Evolutionary conservation across 2,797 vertebrate species (phyloP).

Genomic region (Garrulus glandarius): DNA sequence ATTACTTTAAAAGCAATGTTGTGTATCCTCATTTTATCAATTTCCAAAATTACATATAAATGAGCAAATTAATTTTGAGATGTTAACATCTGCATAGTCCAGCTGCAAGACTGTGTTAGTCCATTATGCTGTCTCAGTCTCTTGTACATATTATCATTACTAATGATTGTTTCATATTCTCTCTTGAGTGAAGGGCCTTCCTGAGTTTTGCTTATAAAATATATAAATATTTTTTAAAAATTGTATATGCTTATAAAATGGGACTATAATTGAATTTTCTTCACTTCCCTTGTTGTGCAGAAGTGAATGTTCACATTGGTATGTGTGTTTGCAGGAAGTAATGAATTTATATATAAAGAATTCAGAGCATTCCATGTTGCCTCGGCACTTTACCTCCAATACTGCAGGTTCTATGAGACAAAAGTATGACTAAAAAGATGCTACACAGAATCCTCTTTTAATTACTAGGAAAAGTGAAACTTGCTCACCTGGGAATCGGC

Average conservation of each 20-base stretch:
- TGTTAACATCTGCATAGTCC: neutral
- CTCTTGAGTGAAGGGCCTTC: neutral
- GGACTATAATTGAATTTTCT: neutral
- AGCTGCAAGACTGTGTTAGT: neutral
- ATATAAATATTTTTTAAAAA: neutral
- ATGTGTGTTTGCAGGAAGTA: neutral
- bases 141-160: neutral
- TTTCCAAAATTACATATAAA: neutral
- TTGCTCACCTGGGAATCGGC: neutral
- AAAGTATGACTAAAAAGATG: neutral
- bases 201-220: neutral
- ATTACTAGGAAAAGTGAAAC: neutral
- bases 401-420: neutral
- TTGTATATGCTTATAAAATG: neutral
- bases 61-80: neutral
- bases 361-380: neutral
- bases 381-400: neutral
- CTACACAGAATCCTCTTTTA: neutral
- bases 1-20: neutral
- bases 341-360: neutral
- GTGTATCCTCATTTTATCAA: neutral
- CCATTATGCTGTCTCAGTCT: neutral
- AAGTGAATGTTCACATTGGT: neutral
- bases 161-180: neutral
- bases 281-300: neutral